Percentiles rank a stretch among this genome's conserved stretches.
These are phyloP conservation scores for Sciaenops ocellatus DNA, from an alignment of 2,797 vertebrate species.

Conservation along the genomic window DNA sequence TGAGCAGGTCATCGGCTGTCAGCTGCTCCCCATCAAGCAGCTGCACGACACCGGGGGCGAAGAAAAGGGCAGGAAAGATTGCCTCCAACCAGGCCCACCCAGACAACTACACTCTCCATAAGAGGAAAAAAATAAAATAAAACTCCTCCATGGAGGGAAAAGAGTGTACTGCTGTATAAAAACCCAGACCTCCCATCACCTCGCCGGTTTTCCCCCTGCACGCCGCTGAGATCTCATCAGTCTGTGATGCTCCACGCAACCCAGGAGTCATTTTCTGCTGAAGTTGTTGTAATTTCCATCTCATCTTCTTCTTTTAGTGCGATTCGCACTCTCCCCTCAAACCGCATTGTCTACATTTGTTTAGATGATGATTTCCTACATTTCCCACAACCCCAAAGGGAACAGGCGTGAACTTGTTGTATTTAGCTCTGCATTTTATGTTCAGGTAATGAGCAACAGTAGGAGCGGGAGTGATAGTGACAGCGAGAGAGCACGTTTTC, in stretches of 20 bases:
- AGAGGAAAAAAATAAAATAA: background rate
- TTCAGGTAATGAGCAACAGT: slow-evolving; percentile 63
- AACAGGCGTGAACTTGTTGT: slow-evolving; percentile 44
- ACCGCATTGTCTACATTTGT: slow-evolving; percentile 28
- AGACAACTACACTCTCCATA: slow-evolving; percentile 34
- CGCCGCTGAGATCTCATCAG: slow-evolving; percentile 51
- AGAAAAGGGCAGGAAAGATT: slow-evolving; percentile 44
- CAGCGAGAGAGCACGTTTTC: slow-evolving; percentile 34
- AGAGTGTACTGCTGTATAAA: slow-evolving; percentile 31
- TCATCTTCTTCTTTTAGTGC: background rate
- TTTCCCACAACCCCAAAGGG: slow-evolving; percentile 36
- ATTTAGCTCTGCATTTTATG: slow-evolving; percentile 49
- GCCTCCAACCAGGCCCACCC: slow-evolving; percentile 53
- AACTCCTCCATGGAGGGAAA: slow-evolving; percentile 14
- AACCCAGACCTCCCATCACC: slow-evolving; percentile 45
- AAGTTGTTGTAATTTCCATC: slow-evolving; percentile 21
- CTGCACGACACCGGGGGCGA: slow-evolving; percentile 41
- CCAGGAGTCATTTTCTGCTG: slow-evolving; percentile 9
- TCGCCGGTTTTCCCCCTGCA: slow-evolving; percentile 3
- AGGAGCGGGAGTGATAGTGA: slow-evolving; percentile 37
- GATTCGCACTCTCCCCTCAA: background rate
- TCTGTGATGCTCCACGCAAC: background rate
- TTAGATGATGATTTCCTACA: slow-evolving; percentile 29
- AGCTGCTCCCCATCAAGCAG: slow-evolving; percentile 58
- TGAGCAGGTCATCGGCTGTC: slow-evolving; percentile 68